Evolutionary conservation across 30 jellyfish, hydroid and myxozoan species (phyloP).

Genomic region (Rhopilema esculentum): DNA sequence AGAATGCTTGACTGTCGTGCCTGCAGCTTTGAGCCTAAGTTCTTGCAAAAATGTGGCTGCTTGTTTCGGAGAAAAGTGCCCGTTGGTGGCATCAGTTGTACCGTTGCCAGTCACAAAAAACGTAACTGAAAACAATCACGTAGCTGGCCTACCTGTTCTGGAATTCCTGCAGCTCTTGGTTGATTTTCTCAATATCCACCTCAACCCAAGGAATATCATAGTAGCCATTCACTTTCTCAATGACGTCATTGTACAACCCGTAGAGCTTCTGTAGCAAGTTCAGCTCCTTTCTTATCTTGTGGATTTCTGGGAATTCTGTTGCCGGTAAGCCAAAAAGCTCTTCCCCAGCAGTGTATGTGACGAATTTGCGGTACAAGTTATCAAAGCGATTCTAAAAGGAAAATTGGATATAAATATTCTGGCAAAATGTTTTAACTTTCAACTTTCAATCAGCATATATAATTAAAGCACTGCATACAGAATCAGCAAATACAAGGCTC

Average conservation of each 20-base stretch:
- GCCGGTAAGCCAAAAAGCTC: slow-evolving; percentile 75
- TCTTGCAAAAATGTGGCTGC: too few species aligned
- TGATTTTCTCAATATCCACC: slow-evolving; percentile 79
- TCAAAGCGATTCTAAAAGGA: slow-evolving; percentile 71
- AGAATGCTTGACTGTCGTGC: too few species aligned
- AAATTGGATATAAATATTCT: neutral
- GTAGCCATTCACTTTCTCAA: slow-evolving; percentile 77
- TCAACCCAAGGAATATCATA: slow-evolving; percentile 86
- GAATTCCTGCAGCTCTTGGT: slow-evolving; percentile 75
- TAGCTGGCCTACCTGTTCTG: slow-evolving; percentile 78
- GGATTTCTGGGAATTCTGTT: slow-evolving; percentile 76
- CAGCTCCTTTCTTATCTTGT: slow-evolving; percentile 65
- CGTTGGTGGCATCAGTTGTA: too few species aligned
- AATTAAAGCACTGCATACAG: too few species aligned
- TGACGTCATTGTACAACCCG: slow-evolving; percentile 75
- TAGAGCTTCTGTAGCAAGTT: slow-evolving; percentile 72
- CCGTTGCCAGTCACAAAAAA: too few species aligned
- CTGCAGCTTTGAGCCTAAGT: too few species aligned
- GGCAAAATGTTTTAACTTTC: too few species aligned
- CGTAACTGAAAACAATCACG: too few species aligned
- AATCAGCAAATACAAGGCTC: too few species aligned
- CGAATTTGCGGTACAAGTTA: slow-evolving; percentile 70
- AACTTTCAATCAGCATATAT: too few species aligned
- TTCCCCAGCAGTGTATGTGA: slow-evolving; percentile 79
- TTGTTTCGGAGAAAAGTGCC: too few species aligned